A percentile compares a stretch with the other conserved stretches of the same genome.
Evolutionary conservation across 2,888 invertebrate genomes (phyloP).

Genomic region (Drosophila dives): DNA sequence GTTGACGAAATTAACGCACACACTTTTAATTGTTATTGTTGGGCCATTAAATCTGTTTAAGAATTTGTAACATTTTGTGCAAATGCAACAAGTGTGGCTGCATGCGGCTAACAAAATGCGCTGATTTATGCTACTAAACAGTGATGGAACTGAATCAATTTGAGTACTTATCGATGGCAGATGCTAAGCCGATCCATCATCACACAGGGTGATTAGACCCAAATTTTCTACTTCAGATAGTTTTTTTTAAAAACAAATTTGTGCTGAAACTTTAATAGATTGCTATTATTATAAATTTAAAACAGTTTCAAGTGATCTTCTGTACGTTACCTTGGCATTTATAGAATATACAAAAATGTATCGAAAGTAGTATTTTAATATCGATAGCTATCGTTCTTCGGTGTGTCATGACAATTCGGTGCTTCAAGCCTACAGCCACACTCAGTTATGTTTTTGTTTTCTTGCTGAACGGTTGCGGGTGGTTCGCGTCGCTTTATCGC

Average conservation of each 20-base stretch:
- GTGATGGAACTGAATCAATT: slow-evolving; percentile 6
- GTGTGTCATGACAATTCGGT: slow-evolving; percentile 10
- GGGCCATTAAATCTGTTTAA: slow-evolving; percentile 57
- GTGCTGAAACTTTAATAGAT: neutral
- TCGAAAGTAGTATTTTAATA: neutral
- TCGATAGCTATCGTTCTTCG: neutral
- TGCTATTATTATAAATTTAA: neutral
- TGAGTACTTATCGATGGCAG: slow-evolving; percentile 22
- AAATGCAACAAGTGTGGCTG: slow-evolving; percentile 62
- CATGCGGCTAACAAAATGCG: slow-evolving; percentile 38
- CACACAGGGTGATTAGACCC: neutral
- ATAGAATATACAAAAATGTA: neutral
- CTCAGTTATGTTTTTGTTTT: slow-evolving; percentile 69
- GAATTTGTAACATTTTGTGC: slow-evolving; percentile 60
- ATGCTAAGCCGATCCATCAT: neutral
- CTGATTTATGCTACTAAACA: slow-evolving; percentile 33
- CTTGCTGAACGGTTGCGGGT: slow-evolving; percentile 13
- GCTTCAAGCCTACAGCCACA: slow-evolving; percentile 24
- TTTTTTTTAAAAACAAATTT: neutral
- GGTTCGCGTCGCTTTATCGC: slow-evolving; percentile 32
- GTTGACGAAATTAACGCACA: slow-evolving; percentile 42
- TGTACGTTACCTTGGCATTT: neutral
- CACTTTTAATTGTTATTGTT: slow-evolving; percentile 38
- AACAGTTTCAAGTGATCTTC: neutral
- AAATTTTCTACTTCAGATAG: neutral